Conservation (phyloP, 2,797 vertebrate species). For the Crax fasciolata region DNA sequence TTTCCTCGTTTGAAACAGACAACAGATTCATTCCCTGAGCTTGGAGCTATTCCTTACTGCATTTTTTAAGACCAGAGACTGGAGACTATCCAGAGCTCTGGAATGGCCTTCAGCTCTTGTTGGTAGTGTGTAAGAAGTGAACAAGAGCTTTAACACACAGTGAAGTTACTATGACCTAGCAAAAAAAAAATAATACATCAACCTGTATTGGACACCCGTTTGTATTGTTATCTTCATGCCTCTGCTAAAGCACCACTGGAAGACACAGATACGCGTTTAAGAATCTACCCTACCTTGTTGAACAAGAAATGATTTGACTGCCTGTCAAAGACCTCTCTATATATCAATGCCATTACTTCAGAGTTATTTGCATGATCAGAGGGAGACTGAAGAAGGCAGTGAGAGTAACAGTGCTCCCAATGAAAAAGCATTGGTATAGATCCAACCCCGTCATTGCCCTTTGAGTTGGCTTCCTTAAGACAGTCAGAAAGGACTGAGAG, state of each 20-base stretch:
- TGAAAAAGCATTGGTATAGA: neutral
- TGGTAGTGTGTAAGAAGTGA: neutral
- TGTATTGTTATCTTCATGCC: neutral
- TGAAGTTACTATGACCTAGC: neutral
- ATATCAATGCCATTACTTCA: neutral
- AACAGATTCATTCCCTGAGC: neutral
- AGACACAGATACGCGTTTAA: neutral
- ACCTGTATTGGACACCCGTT: neutral
- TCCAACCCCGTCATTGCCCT: neutral
- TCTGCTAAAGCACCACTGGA: neutral
- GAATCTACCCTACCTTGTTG: neutral
- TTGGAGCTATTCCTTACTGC: neutral
- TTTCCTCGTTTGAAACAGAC: neutral
- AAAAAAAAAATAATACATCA: neutral
- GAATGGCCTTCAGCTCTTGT: neutral
- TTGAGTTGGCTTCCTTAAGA: neutral
- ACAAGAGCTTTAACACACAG: neutral
- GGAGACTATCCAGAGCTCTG: neutral
- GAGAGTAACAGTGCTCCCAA: neutral
- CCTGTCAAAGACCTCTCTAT: neutral
- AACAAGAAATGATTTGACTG: neutral
- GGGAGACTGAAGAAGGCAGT: neutral
- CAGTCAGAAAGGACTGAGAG: neutral
- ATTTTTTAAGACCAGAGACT: neutral
- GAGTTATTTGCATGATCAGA: neutral